Conservation (phyloP, 2,888 invertebrate genomes). For the Oscheius sp. region DNA sequence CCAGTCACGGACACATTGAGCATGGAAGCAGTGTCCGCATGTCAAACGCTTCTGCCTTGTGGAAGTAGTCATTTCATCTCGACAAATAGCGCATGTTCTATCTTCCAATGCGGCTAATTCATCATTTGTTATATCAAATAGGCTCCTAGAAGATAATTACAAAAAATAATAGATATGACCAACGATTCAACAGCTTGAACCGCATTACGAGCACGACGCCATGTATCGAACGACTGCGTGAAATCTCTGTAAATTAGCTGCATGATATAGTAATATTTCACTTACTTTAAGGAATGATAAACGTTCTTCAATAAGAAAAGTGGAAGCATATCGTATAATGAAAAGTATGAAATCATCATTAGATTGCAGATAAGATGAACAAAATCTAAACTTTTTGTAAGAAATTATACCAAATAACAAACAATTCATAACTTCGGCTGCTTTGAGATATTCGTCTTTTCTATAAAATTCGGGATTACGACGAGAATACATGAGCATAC, state of each 20-base stretch:
- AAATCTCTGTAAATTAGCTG: background rate
- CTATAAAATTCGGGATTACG: background rate
- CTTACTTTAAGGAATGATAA: slow-evolving; percentile 1
- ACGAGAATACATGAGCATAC: background rate
- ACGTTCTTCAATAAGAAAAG: background rate
- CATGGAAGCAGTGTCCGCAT: slow-evolving; percentile 15
- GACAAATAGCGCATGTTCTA: slow-evolving; percentile 9
- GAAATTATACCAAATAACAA: background rate
- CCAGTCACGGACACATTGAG: slow-evolving; percentile 10
- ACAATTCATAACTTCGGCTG: slow-evolving; percentile 5
- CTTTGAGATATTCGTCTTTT: slow-evolving; percentile 13
- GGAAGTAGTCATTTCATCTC: slow-evolving; percentile 8
- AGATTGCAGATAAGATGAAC: background rate
- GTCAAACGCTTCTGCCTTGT: slow-evolving; percentile 7
- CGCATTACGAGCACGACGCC: slow-evolving; percentile 2
- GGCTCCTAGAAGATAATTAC: background rate
- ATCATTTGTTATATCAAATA: slow-evolving; percentile 2
- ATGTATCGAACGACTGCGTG: slow-evolving; percentile 2
- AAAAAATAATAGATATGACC: background rate
- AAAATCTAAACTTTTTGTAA: background rate
- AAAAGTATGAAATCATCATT: background rate
- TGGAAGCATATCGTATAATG: background rate
- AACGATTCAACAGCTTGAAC: background rate
- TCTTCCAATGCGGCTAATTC: background rate
- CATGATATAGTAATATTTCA: background rate